Percentiles rank a stretch among this genome's conserved stretches.
Evolutionary conservation across 2,888 invertebrate genomes (phyloP).

Genomic region (Stegana nigrithorax): DNA sequence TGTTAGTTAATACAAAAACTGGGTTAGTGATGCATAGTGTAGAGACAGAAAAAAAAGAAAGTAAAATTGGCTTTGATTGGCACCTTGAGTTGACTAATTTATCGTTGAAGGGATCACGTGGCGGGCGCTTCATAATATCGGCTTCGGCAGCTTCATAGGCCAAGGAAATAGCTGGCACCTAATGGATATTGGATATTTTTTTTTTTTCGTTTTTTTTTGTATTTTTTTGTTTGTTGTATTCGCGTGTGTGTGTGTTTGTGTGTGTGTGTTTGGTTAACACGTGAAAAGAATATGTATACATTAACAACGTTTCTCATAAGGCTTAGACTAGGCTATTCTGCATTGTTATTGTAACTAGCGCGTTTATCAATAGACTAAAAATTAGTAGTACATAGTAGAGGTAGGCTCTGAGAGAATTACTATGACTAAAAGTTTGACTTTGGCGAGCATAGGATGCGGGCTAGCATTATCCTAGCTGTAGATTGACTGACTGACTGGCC

Average conservation of each 20-base stretch:
- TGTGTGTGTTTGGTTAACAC: background rate
- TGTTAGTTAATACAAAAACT: conserved; percentile 31
- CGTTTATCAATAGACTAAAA: too few species aligned
- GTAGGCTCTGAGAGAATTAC: too few species aligned
- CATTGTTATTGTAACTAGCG: too few species aligned
- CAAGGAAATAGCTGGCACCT: conserved; percentile 85
- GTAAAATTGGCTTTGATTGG: conserved; percentile 61
- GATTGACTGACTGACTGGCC: too few species aligned
- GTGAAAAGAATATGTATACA: background rate
- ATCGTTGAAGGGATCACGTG: conserved; percentile 85
- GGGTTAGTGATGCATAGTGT: too few species aligned
- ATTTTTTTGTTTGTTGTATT: conserved; percentile 36
- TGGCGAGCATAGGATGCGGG: too few species aligned
- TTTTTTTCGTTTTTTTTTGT: conserved; percentile 35
- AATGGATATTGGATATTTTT: conserved; percentile 39
- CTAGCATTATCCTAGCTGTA: background rate
- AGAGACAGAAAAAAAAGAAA: too few species aligned
- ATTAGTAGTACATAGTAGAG: too few species aligned
- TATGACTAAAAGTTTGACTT: too few species aligned
- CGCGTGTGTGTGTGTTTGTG: background rate
- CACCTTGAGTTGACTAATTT: conserved; percentile 81
- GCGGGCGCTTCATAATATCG: conserved; percentile 89
- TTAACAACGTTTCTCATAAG: too few species aligned
- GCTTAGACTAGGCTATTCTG: too few species aligned
- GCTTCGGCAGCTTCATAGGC: conserved; percentile 88